Conservation (phyloP, 2,113 vertebrate genomes). For the zebrafish (Danio rerio) region GRCz12tu NC_133197.1:13646001-13646500, state of each 20-base stretch:
- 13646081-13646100: background rate
- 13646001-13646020: background rate
- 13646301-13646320: conserved; percentile 1
- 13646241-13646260: conserved; percentile 41
- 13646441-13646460: background rate
- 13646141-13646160: background rate
- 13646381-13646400: background rate
- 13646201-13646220: conserved; percentile 33
- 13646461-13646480: background rate
- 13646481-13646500: background rate
- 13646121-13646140: background rate
- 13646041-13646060: background rate
- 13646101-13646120: background rate
- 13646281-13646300: conserved; percentile 17
- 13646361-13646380: background rate
- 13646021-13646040: background rate
- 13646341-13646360: conserved; percentile 20
- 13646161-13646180: background rate
- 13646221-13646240: conserved; percentile 28
- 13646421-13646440: background rate
- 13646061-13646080: background rate
- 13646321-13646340: conserved; percentile 4
- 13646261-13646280: conserved; percentile 29
- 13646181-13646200: background rate
- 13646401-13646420: background rate